These are phyloP conservation scores for Dastarcus helophoroides DNA, from an alignment of 2,888 invertebrate species.

Conservation along the genomic window DNA sequence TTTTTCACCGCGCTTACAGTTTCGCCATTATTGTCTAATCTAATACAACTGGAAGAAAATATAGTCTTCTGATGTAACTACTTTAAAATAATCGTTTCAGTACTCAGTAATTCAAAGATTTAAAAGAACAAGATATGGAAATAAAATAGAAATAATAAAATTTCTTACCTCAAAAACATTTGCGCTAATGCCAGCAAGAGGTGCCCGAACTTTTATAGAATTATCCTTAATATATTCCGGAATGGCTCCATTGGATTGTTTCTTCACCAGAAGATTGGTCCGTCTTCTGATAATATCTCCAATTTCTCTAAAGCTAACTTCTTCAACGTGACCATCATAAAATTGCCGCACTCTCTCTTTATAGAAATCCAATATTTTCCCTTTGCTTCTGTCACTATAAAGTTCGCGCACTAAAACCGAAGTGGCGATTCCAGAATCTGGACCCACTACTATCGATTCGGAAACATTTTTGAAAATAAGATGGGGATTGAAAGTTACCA, in stretches of 20 bases:
- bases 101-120: no score
- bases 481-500: constrained; percentile 84
- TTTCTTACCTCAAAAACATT: constrained; percentile 62
- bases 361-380: constrained; percentile 73
- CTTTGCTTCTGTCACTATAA: constrained; percentile 70
- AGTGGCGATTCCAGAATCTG: constrained; percentile 61
- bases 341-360: constrained; percentile 80
- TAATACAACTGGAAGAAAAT: no score
- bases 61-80: no score
- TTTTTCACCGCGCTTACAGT: no score
- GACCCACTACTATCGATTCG: constrained; percentile 59
- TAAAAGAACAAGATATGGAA: neutral
- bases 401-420: constrained; percentile 74
- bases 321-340: constrained; percentile 77
- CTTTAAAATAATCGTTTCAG: no score
- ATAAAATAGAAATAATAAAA: constrained; percentile 4
- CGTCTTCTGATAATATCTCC: constrained; percentile 71
- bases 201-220: constrained; percentile 59
- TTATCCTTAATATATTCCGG: constrained; percentile 65
- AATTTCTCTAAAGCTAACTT: constrained; percentile 70
- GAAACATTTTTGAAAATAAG: constrained; percentile 76
- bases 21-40: no score
- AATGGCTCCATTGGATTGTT: constrained; percentile 66
- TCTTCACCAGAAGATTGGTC: constrained; percentile 68
- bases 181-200: constrained; percentile 68